A percentile compares a stretch with the other conserved stretches of the same genome.
These are phyloP conservation scores for Oceanodroma leucorhoa DNA, from an alignment of 2,797 vertebrate species.

Conservation along the genomic window DNA sequence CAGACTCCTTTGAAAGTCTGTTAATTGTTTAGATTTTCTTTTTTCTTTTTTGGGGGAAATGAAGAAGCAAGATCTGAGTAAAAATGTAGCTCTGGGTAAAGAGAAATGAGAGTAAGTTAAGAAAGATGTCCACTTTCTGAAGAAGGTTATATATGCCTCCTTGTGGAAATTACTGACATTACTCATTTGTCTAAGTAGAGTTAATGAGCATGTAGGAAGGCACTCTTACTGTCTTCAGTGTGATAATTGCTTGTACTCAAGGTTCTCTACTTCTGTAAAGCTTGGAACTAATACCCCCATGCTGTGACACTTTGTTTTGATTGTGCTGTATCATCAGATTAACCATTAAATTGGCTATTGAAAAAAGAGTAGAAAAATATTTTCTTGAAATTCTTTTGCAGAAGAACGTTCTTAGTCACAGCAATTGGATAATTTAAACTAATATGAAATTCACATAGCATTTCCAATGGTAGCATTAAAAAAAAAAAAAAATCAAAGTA, in stretches of 20 bases:
- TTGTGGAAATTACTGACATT: constrained; percentile 17
- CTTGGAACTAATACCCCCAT: background rate
- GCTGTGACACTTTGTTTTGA: constrained; percentile 12
- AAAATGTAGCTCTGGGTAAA: background rate
- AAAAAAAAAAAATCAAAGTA: background rate
- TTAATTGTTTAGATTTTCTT: background rate
- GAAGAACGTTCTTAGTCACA: background rate
- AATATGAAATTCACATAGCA: fast-evolving
- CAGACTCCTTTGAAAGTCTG: background rate
- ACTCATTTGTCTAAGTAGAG: constrained; percentile 20
- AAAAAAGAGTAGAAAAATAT: background rate
- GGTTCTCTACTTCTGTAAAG: background rate
- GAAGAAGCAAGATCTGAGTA: background rate
- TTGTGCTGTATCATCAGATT: background rate
- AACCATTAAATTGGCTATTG: background rate
- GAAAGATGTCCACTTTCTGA: background rate
- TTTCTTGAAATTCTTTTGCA: background rate
- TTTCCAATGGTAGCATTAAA: background rate
- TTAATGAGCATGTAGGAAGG: constrained; percentile 20
- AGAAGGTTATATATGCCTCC: background rate
- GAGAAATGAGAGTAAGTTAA: background rate
- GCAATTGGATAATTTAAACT: background rate
- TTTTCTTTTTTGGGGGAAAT: background rate
- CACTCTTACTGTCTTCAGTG: background rate
- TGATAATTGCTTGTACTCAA: constrained; percentile 21